Conservation (phyloP, 2,797 vertebrate genomes). For the Pogoniulus pusillus region DNA sequence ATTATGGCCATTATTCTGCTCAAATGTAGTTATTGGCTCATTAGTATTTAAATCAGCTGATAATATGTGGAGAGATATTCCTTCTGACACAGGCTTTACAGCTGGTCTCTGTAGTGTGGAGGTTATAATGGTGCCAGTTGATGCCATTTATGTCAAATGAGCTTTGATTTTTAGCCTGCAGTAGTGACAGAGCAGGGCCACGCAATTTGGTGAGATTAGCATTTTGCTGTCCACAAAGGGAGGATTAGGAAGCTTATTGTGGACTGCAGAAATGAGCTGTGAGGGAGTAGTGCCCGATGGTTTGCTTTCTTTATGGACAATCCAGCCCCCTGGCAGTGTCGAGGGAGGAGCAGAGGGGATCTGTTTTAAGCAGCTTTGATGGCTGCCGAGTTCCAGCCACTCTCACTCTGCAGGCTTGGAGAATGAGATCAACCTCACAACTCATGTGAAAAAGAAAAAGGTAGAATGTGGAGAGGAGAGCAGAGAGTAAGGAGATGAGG, state of each 20-base stretch:
- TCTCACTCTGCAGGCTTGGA: not conserved
- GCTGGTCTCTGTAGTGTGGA: not conserved
- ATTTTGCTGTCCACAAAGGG: conserved; percentile 3
- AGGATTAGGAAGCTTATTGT: not conserved
- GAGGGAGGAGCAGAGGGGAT: not conserved
- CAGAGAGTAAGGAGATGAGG: not conserved
- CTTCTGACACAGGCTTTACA: conserved; percentile 27
- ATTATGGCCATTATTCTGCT: conserved; percentile 29
- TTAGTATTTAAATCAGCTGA: conserved; percentile 69
- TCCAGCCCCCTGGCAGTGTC: not conserved
- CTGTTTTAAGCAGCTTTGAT: not conserved
- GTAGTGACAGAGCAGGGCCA: not conserved
- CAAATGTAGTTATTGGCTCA: conserved; percentile 46
- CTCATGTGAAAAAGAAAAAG: accelerated
- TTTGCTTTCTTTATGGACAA: not conserved
- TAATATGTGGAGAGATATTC: not conserved
- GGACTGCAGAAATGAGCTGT: not conserved
- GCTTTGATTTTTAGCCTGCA: conserved; percentile 50
- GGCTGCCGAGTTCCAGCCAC: not conserved
- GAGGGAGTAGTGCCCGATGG: not conserved
- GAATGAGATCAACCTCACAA: not conserved
- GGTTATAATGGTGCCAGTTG: not conserved
- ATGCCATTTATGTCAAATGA: conserved; percentile 42
- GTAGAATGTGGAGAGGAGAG: not conserved
- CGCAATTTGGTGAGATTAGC: conserved; percentile 32